These are phyloP conservation scores for Excalfactoria chinensis DNA, from an alignment of 2,113 vertebrate genomes.

Conservation along the genomic window DNA sequence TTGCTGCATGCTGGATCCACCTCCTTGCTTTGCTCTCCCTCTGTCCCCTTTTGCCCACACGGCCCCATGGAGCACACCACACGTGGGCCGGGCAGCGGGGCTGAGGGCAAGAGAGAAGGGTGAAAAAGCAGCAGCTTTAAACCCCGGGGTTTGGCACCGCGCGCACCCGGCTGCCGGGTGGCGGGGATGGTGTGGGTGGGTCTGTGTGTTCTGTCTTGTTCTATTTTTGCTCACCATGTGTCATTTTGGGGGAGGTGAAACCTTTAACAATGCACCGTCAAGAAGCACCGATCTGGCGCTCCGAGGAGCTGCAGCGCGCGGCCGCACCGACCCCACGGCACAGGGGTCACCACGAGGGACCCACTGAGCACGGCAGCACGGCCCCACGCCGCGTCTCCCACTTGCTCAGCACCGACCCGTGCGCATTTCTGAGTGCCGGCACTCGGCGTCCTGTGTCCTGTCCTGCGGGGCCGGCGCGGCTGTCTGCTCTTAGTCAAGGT, in stretches of 20 bases:
- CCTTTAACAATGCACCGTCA: slow-evolving; percentile 46
- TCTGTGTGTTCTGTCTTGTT: slow-evolving; percentile 72
- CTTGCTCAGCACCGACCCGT: neutral
- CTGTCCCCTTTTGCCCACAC: no score
- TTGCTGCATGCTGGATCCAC: neutral
- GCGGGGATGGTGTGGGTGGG: slow-evolving; percentile 62
- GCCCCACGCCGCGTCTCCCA: neutral
- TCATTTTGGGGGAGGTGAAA: slow-evolving; percentile 73
- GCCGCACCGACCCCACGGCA: neutral
- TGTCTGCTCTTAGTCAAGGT: neutral
- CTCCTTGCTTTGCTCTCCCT: neutral
- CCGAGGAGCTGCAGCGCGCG: neutral
- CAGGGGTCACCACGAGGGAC: neutral
- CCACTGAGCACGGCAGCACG: no score
- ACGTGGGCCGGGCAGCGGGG: neutral
- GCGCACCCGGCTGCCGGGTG: slow-evolving; percentile 44
- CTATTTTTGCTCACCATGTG: slow-evolving; percentile 68
- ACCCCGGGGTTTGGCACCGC: slow-evolving; percentile 6
- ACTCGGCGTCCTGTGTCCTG: neutral
- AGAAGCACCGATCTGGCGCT: slow-evolving; percentile 32
- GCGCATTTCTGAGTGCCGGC: neutral
- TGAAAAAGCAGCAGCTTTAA: neutral
- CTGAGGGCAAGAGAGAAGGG: neutral
- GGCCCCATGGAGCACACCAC: no score
- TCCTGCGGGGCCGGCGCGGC: neutral